Conservation (phyloP, 2,797 vertebrate genomes). For the Lutjanus argentimaculatus region DNA sequence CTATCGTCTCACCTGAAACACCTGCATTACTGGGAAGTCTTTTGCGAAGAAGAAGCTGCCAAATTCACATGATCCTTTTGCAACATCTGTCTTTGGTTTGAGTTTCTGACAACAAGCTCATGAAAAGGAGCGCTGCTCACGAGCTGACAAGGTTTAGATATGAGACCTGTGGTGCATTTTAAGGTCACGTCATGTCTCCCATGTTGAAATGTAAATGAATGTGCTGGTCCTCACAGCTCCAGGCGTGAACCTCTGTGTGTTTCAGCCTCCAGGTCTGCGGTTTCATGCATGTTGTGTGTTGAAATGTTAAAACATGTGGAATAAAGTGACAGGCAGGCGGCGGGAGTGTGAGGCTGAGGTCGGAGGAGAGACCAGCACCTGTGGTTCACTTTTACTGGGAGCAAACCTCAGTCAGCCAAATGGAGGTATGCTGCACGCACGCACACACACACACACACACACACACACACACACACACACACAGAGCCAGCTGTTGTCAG, state of each 20-base stretch:
- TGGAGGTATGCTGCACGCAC: conserved; percentile 54
- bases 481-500: conserved; percentile 30
- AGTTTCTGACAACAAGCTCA: background rate
- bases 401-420: conserved; percentile 61
- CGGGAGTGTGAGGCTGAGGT: conserved; percentile 29
- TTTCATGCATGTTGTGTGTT: background rate
- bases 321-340: conserved; percentile 16
- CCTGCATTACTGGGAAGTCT: background rate
- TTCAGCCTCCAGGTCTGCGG: background rate
- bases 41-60: background rate
- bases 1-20: no score
- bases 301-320: conserved; percentile 4
- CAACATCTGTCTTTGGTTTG: no score
- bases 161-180: background rate
- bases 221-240: background rate
- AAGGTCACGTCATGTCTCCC: background rate
- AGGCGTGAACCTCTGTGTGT: background rate
- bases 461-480: conserved; percentile 26
- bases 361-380: conserved; percentile 49
- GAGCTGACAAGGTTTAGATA: background rate
- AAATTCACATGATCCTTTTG: background rate
- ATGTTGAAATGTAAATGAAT: background rate
- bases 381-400: conserved; percentile 62
- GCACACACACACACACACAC: conserved; percentile 21
- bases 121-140: no score